Percentiles rank a stretch among this genome's conserved stretches.
Conservation (phyloP, 2,113 vertebrate species). For the Carollia perspicillata region DNA sequence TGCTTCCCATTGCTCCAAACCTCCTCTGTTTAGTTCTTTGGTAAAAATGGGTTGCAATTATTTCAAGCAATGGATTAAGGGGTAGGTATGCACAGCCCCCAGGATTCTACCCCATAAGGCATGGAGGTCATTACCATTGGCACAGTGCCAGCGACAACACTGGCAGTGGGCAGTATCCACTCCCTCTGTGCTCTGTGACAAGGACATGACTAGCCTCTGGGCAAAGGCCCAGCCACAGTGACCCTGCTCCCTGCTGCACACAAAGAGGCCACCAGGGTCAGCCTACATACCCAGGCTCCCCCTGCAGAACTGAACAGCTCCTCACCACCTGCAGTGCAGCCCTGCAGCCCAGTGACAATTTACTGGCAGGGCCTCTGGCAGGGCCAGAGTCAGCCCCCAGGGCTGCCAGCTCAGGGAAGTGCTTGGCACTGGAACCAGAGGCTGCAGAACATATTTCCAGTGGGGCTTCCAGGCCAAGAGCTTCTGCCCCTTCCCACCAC, state of each 20-base stretch:
- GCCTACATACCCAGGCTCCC: background rate
- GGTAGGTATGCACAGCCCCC: accelerated
- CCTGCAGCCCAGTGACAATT: slow-evolving; percentile 30
- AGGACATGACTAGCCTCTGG: background rate
- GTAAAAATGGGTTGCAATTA: background rate
- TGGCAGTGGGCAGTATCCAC: background rate
- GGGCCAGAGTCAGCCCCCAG: background rate
- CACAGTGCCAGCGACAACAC: background rate
- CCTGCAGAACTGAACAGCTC: background rate
- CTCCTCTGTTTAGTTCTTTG: background rate
- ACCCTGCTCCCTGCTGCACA: background rate
- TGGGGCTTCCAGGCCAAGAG: slow-evolving; percentile 39
- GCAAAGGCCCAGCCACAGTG: slow-evolving; percentile 28
- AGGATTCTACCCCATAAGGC: background rate
- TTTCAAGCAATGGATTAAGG: background rate
- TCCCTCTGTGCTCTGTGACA: background rate
- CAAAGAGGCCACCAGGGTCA: slow-evolving; percentile 21
- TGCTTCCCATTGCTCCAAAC: background rate
- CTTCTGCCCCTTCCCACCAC: slow-evolving; percentile 70
- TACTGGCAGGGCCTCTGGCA: slow-evolving; percentile 54
- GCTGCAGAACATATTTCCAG: slow-evolving; percentile 70
- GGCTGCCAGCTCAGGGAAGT: slow-evolving; percentile 24
- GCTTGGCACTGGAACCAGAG: slow-evolving; percentile 54
- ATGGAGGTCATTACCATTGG: background rate
- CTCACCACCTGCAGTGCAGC: background rate